Evolutionary conservation across 2,113 vertebrate species (phyloP).

Genomic region (Tapirus terrestris): DNA sequence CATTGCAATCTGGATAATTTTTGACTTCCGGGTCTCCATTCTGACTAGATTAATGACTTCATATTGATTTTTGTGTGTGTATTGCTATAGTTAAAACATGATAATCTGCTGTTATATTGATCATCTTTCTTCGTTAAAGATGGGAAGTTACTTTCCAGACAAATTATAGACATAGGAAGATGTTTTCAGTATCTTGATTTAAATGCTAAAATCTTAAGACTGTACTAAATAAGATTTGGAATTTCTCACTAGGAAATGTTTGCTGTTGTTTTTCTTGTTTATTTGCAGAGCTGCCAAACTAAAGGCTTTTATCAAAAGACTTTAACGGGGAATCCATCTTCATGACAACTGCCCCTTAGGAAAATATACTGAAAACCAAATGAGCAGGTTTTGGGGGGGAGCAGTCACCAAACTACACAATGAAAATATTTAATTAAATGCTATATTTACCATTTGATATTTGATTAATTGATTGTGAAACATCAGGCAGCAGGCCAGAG

Average conservation of each 20-base stretch:
- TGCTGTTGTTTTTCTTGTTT: neutral
- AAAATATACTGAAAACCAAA: neutral
- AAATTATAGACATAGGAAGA: neutral
- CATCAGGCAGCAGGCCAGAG: neutral
- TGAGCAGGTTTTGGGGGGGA: neutral
- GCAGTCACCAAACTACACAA: neutral
- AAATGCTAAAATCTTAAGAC: neutral
- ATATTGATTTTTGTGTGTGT: neutral
- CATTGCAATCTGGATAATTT: neutral
- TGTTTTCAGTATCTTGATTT: neutral
- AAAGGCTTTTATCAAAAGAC: neutral
- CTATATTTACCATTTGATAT: neutral
- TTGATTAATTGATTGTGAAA: neutral
- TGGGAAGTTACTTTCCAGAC: conserved; percentile 50
- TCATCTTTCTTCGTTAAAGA: conserved; percentile 25
- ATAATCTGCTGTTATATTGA: conserved; percentile 27
- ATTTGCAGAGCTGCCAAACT: neutral
- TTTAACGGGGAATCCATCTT: neutral
- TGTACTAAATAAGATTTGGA: neutral
- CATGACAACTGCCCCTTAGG: neutral
- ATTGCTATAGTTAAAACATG: neutral
- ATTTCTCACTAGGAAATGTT: neutral
- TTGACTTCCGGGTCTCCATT: neutral
- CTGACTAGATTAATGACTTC: conserved; percentile 11
- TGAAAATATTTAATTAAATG: neutral